Evolutionary conservation across 2,888 invertebrate genomes (phyloP).

Genomic region (Agrochola lychnidis): DNA sequence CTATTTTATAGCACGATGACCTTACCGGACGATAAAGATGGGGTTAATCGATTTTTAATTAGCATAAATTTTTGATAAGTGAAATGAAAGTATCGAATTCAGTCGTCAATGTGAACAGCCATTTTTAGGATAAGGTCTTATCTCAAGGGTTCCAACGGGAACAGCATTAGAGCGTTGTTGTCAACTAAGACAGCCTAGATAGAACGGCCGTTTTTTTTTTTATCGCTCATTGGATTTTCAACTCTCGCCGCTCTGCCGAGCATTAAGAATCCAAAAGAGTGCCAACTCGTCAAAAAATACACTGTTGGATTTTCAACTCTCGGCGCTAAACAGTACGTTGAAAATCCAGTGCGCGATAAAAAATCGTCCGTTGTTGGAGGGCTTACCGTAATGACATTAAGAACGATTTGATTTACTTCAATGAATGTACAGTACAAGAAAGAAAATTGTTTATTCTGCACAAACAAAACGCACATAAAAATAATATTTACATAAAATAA

Average conservation of each 20-base stretch:
- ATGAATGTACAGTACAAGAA: background rate
- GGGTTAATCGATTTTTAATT: slow-evolving; percentile 21
- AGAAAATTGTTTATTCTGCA: no score
- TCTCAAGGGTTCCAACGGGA: background rate
- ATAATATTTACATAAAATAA: no score
- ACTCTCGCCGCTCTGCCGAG: no score
- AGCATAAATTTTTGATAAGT: background rate
- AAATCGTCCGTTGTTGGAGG: no score
- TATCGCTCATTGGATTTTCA: background rate
- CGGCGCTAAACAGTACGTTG: background rate
- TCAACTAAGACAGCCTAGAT: background rate
- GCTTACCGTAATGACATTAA: background rate
- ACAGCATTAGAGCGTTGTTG: background rate
- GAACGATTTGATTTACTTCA: background rate
- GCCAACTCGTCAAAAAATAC: background rate
- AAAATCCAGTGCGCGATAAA: background rate
- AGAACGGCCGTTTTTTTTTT: background rate
- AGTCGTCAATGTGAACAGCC: no score
- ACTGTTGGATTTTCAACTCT: background rate
- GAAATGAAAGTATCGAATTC: background rate
- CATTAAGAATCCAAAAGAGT: background rate
- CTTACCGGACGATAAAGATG: slow-evolving; percentile 8
- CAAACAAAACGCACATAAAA: no score
- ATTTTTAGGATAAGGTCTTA: background rate
- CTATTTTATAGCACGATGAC: slow-evolving; percentile 3